Evolutionary conservation across 1,140 invertebrate genomes (phyloP).

Genomic region (Rhopalosiphum maidis): DNA sequence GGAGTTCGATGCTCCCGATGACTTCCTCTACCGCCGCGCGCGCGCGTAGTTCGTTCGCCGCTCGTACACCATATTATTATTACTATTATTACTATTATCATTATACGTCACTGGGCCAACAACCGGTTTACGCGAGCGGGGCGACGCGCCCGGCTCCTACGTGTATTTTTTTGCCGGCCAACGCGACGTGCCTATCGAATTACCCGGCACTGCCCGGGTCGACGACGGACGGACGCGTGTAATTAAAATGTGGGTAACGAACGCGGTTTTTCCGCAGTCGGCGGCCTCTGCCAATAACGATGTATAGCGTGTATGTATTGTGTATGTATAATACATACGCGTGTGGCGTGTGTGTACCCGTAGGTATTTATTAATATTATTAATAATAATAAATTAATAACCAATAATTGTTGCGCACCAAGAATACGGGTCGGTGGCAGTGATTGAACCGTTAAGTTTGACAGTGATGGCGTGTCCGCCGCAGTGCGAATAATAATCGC

Average conservation of each 20-base stretch:
- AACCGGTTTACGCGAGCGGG: conserved; percentile 28
- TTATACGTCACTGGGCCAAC: conserved; percentile 49
- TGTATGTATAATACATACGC: too few species aligned
- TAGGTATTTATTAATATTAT: neutral
- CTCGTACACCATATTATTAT: neutral
- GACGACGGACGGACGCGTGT: neutral
- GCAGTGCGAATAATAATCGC: neutral
- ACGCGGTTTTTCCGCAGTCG: neutral
- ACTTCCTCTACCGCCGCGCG: conserved; percentile 27
- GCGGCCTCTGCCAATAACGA: neutral
- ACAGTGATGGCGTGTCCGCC: neutral
- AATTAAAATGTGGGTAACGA: conserved; percentile 26
- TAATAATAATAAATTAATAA: neutral
- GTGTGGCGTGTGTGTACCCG: too few species aligned
- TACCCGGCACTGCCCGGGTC: neutral
- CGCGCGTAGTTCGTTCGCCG: neutral
- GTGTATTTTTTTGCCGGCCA: neutral
- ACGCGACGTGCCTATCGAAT: neutral
- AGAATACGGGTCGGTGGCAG: too few species aligned
- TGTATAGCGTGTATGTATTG: neutral
- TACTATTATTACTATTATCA: neutral
- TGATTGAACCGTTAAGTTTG: neutral
- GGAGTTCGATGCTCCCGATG: conserved; percentile 56
- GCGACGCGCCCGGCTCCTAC: neutral
- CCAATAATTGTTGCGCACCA: neutral